Evolutionary conservation across 2,888 invertebrate genomes (phyloP).

Genomic region (Heliconius cydno): DNA sequence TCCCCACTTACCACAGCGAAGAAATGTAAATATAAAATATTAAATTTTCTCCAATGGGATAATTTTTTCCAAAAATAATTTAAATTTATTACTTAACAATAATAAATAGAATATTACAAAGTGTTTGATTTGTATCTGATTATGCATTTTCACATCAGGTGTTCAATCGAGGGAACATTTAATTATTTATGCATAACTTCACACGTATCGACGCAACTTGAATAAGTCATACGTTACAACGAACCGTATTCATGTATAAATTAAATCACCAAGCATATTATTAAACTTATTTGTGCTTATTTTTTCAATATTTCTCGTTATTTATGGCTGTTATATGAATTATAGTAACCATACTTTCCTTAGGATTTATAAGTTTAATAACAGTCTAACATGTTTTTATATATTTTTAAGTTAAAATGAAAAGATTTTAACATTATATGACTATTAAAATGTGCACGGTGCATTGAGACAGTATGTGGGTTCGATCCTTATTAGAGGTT

Average conservation of each 20-base stretch:
- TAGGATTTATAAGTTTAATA: too few species aligned
- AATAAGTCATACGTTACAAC: slow-evolving; percentile 35
- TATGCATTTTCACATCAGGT: slow-evolving; percentile 29
- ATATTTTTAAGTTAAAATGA: too few species aligned
- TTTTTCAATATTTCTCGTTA: background rate
- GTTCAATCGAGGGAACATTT: slow-evolving; percentile 27
- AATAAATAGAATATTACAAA: slow-evolving; percentile 17
- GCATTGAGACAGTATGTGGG: too few species aligned
- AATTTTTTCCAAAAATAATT: background rate
- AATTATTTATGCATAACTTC: slow-evolving; percentile 39
- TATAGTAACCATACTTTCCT: background rate
- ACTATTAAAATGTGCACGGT: too few species aligned
- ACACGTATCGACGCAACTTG: slow-evolving; percentile 32
- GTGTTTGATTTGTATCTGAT: slow-evolving; percentile 18
- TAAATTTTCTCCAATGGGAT: background rate
- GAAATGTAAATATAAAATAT: too few species aligned
- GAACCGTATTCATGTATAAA: slow-evolving; percentile 23
- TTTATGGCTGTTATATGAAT: background rate
- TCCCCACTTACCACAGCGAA: too few species aligned
- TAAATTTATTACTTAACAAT: background rate
- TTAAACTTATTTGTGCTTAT: background rate
- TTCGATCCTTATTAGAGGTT: too few species aligned
- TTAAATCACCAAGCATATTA: slow-evolving; percentile 6
- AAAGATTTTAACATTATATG: too few species aligned
- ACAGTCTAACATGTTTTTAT: too few species aligned